Evolutionary conservation across 2,797 vertebrate species (phyloP), one percentile per base, ranked within the genome.

Genomic region (Epinephelus coioides): DNA sequence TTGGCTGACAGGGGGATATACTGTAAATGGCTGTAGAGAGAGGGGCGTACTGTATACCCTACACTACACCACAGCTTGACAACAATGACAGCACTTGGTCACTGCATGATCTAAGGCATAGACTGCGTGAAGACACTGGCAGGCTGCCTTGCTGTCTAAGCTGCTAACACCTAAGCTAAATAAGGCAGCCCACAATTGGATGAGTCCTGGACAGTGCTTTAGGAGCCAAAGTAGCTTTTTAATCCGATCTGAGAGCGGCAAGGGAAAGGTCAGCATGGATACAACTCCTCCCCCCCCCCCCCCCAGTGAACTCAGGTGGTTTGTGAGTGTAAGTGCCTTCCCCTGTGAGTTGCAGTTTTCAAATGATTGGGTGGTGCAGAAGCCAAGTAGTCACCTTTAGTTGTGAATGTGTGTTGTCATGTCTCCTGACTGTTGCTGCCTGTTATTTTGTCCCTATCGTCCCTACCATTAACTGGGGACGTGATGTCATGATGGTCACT

Each of bases 171-270:
- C 46, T 15, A 11, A 54, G 85, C 88, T 94, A 94, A 92, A 94
- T 92, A 89, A 85, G 55, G 92, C 83, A 77, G 70, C 17, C 30
- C 62, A 54, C 85, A 93, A 94, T 94, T 85, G 92, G 94, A 95
- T 95, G 77, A 93, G 84, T 86, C 69, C 67, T 86, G 79, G 47
- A 27, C 10, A 17, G 62, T 78, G 73, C 87, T 86, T 85, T 81
- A 77, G 60, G 67, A 74, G 76, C 64, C 68, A 86, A 90, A 92
- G 83, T 63, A 62, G 61, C 50, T 66, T 84, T 85, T 79, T 92
- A 94, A 94, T 94, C 93, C 43, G 53, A 17, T 44, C 51, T 78
- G 85, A 85, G 62, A 72, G 53, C 54, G 69, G 64, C 7, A 6
- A 77, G 55, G 61, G 7, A 83, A 81, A 86, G 82, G 86, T 87